These are phyloP conservation scores for Orchestes rusci DNA, from an alignment of 2,888 invertebrate genomes.

Conservation along the genomic window DNA sequence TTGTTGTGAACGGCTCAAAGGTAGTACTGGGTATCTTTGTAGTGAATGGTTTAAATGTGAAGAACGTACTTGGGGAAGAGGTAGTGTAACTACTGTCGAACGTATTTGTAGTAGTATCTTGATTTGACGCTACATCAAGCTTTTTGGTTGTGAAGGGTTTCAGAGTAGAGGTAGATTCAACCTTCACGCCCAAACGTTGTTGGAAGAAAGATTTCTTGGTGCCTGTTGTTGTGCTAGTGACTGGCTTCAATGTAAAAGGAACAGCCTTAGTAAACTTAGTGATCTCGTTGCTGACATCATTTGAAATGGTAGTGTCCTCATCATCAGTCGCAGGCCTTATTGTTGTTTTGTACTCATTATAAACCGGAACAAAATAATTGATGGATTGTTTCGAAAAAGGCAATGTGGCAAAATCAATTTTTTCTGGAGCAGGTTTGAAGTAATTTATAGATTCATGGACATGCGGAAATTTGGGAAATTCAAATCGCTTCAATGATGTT, in stretches of 20 bases:
- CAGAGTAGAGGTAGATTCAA: slow-evolving; percentile 2
- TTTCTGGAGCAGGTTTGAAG: neutral
- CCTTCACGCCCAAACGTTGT: no score
- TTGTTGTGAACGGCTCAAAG: neutral
- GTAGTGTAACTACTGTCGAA: no score
- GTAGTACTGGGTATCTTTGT: neutral
- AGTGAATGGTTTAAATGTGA: neutral
- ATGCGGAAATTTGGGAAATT: slow-evolving; percentile 2
- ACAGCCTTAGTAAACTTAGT: neutral
- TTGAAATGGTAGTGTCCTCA: no score
- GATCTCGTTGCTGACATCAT: no score
- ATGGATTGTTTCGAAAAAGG: slow-evolving; percentile 13
- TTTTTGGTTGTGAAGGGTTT: neutral
- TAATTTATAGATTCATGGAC: slow-evolving; percentile 1
- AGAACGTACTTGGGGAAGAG: no score
- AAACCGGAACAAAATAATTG: slow-evolving; percentile 10
- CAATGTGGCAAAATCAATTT: neutral
- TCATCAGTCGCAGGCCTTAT: no score
- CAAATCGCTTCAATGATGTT: neutral
- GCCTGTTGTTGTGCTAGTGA: neutral
- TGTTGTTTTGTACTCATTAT: neutral
- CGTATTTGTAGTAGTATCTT: no score
- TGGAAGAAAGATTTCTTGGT: no score
- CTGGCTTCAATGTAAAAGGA: neutral
- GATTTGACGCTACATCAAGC: neutral